Evolutionary conservation across 1,140 invertebrate species (phyloP).

Genomic region (Hyles vespertilio): DNA sequence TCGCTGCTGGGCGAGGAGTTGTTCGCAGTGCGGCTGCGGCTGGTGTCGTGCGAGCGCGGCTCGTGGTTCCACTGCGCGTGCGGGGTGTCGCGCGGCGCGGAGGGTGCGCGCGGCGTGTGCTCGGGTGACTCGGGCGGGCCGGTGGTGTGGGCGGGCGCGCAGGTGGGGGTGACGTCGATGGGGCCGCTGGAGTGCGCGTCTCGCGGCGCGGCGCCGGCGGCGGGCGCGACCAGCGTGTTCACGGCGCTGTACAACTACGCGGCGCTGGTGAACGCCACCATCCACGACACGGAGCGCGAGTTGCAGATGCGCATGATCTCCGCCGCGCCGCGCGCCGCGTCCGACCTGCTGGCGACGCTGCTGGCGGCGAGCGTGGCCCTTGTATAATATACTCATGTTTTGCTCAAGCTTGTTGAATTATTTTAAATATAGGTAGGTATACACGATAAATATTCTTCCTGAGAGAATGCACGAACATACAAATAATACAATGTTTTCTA

Average conservation of each 20-base stretch:
- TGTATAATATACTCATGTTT: too few species aligned
- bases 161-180: constrained; percentile 60
- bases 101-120: constrained; percentile 39
- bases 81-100: constrained; percentile 21
- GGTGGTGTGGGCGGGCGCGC: constrained; percentile 35
- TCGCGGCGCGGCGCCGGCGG: constrained; percentile 9
- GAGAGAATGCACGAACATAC: too few species aligned
- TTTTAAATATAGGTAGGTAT: too few species aligned
- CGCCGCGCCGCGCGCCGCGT: constrained; percentile 3
- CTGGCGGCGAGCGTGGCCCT: too few species aligned
- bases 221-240: constrained; percentile 49
- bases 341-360: too few species aligned
- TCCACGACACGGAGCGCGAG: constrained; percentile 34
- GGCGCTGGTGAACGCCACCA: constrained; percentile 45
- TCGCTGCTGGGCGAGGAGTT: constrained; percentile 43
- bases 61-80: constrained; percentile 52
- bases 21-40: constrained; percentile 34
- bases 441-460: too few species aligned
- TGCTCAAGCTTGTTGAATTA: too few species aligned
- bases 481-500: too few species aligned
- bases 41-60: constrained; percentile 35
- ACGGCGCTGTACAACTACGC: constrained; percentile 41
- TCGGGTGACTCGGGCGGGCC: constrained; percentile 57
- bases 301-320: constrained; percentile 23
- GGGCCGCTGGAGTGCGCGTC: constrained; percentile 46